Base-by-base conservation (phyloP, 2,113 vertebrate genomes). In the Bufo bufo region DNA sequence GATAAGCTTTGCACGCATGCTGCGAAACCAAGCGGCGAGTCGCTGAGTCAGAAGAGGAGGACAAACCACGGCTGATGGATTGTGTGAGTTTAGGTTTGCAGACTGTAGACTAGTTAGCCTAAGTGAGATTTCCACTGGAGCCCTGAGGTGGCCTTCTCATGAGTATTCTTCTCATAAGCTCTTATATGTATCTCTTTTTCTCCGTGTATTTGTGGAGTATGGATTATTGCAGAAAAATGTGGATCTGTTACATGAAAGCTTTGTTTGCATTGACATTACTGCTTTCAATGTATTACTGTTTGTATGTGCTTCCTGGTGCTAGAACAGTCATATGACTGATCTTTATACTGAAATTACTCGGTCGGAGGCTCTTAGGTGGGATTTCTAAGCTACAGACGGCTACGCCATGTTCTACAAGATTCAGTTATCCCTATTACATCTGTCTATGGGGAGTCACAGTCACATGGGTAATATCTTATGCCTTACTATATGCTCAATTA, bases 1-100 rank as follows among this genome's bases (percentile, higher is more conserved):
- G 52, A 77, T 75, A 88, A 84, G 71, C 80, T 81, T 86, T 56
- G 49, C 43, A 19, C 63, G 58, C 6, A 49, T 49, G n/a, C 71
- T 77, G 45, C 54, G 71, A 84, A 65, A 23, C 69, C 43, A 20
- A 6, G 47, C 19, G 2, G 45, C 54, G 80, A 65, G 80, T 5
- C 17, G 3, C 33, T 71, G 63, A 75, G 71, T 59, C 49, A 58
- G 77, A 87, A 54, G 59, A 87, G 63, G 16, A 23, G 10, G 12
- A 50, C 66, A 59, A 52, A n/a, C 19, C 69, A 84, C 80, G 84
- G 87, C 72, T n/a, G 49, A 4, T 54, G 45, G 71, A 77, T 65
- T 88, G 87, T 88, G 87, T 88, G 87, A 88, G 80, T 88, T 88
- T 88, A 80, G 69, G 58, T 88, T 88, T 54, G 4, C 84, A 88